Evolutionary conservation across 2,113 vertebrate species (phyloP), one percentile per base, ranked within the genome.

Genomic region (Dolichallabes microphthalmus): DNA sequence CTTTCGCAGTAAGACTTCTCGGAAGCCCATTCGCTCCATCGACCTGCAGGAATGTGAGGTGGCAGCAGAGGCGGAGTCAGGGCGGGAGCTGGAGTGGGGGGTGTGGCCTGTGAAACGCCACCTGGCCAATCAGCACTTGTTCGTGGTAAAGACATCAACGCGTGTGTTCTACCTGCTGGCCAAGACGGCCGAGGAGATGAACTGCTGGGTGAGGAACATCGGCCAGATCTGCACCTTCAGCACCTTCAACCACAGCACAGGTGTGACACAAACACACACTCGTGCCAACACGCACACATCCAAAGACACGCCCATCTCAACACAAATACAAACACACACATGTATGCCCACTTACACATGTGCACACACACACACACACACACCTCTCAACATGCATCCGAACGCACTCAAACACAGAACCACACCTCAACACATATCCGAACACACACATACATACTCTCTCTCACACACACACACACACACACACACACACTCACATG

Each of bases 101-200:
- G 94, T 96, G 13, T 95, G 93, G 80, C 93, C 96, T 55, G 92
- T 98, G 81, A 96, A 94, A 91, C 95, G 97, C 39, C 96, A 98
- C 82, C 97, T 99, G 87, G 95, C 96, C 69, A 96, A 97, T 86
- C 96, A 97, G 88, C 98, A 96, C 0, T 94, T 98, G 39, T 99
- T 99, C 81, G 94, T 98, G 22, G 97, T 99, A 63, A 97, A 97
- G 89, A 99, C 98, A 0, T 91, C 95, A 1, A 94, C 94, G 14
- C 97, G 98, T 2, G 93, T 97, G 78, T 99, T 98, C 90, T 99
- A 99, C 92, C 94, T 99, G 91, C 96, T 99, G 90, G 98, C 98
- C 92, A 98, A 98, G 91, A 99, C 97, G 0, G 96, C 98, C 88
- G 97, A 97, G 86, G 98, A 99, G 92, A 99, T 98, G 98, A 97